Base-by-base conservation (phyloP, 2,888 invertebrate genomes). In the Notodonta dromedarius region DNA sequence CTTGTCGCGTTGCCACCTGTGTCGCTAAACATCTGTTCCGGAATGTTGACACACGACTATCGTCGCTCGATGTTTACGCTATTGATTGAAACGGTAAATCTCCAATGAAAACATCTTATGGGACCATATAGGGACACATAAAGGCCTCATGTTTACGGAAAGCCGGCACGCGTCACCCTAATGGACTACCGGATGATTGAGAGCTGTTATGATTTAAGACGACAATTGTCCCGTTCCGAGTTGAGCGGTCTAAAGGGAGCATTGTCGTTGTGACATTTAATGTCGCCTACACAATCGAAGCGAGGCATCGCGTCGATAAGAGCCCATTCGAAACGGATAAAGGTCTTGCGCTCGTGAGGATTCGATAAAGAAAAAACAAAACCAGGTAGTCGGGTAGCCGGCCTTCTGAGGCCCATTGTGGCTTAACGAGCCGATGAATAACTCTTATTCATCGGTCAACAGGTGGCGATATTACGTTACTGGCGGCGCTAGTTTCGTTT, bases 371-470 rank as follows among this genome's bases (percentile, higher is more conserved):
- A 76, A 76, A 77, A 77, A 79, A 77, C 69, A 76, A 74, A 79
- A 75, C 80, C 91, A 91, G 92, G 90, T 91, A 87, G 86, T 66
- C 75, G 55, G 39, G 24, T 51, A 24, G 24, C 68, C 79, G 71
- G 75, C 78, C 80, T 80, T 83, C 83, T 82, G 80, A 81, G 76
- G 73, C 65, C 83, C 84, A 88, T 92, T 92, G 90, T 91, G 78
- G 80, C 73, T 76, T 90, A 90, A 93, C 86, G 88, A 90, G 79
- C 79, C 88, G 85, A 82, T 86, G 85, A 89, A 87, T 84, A 56
- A 79, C 76, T 67, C 61, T 58, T 67, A 76, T 70, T 74, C 70
- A 74, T 64, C 67, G 69, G 67, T 59, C 74, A 84, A 89, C 91
- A 92, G 91, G 91, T 91, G 90, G 86, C 80, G 74, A 78, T 67